A percentile compares a stretch with the other conserved stretches of the same genome.
These are phyloP conservation scores for Pelodiscus sinensis DNA, from an alignment of 2,113 vertebrate species.

Conservation along the genomic window DNA sequence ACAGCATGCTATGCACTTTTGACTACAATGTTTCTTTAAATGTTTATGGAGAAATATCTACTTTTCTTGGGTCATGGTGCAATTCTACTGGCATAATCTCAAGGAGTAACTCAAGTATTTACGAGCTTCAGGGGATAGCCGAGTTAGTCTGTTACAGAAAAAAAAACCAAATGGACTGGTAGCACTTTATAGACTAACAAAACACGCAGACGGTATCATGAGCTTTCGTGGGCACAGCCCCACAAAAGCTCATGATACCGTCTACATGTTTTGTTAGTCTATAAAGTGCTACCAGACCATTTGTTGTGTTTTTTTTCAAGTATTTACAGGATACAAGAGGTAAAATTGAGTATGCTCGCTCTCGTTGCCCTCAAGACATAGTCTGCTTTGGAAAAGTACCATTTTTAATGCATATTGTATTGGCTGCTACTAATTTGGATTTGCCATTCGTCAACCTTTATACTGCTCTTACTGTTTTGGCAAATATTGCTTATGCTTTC, in stretches of 20 bases:
- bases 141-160: too few relatives aligned
- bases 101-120: neutral
- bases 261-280: too few relatives aligned
- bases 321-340: neutral
- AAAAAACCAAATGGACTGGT: too few relatives aligned
- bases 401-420: neutral
- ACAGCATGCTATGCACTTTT: neutral
- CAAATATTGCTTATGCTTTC: neutral
- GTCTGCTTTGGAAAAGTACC: neutral
- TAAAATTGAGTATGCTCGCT: neutral
- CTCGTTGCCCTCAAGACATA: neutral
- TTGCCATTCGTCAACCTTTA: constrained; percentile 5
- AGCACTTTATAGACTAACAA: too few relatives aligned
- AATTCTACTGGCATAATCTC: neutral
- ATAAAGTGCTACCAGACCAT: too few relatives aligned
- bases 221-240: too few relatives aligned
- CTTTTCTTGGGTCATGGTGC: neutral
- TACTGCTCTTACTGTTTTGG: neutral
- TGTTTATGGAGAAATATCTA: neutral
- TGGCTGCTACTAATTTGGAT: neutral
- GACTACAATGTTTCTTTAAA: neutral
- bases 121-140: too few relatives aligned
- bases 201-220: too few relatives aligned
- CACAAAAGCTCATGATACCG: too few relatives aligned
- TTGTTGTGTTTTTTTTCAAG: neutral